Conservation (phyloP, 2,888 invertebrate genomes). For the Thera britannica region DNA sequence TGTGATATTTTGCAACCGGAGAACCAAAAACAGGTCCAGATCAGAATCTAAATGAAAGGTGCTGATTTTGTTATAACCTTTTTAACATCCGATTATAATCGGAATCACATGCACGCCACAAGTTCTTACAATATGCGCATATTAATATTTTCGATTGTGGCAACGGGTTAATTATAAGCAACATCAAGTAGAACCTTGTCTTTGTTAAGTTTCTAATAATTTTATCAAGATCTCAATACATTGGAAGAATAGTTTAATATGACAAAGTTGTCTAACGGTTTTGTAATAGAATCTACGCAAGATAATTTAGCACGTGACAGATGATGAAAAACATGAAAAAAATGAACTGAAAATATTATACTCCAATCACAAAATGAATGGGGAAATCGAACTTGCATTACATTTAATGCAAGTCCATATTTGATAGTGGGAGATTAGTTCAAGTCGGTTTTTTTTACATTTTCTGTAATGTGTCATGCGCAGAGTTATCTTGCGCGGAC, state of each 20-base stretch:
- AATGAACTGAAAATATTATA: too few relatives aligned
- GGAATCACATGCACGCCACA: conserved; percentile 41
- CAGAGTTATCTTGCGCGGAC: too few relatives aligned
- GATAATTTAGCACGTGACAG: too few relatives aligned
- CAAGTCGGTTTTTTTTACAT: too few relatives aligned
- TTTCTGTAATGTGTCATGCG: too few relatives aligned
- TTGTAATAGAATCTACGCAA: conserved; percentile 1
- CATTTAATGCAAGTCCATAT: too few relatives aligned
- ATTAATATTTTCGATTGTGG: conserved; percentile 58
- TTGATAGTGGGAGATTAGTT: too few relatives aligned
- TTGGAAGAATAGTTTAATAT: conserved; percentile 14
- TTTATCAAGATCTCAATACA: conserved; percentile 13
- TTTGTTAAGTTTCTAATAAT: conserved; percentile 7
- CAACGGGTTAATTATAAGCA: conserved; percentile 51
- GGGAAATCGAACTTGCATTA: too few relatives aligned
- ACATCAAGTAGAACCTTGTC: conserved; percentile 33
- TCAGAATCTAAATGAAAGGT: conserved; percentile 41
- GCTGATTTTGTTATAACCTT: conserved; percentile 48
- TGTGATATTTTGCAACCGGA: conserved; percentile 36
- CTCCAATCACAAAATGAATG: too few relatives aligned
- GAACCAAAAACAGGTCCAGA: conserved; percentile 37
- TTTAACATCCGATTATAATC: conserved; percentile 45
- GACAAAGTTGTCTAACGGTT: conserved; percentile 38
- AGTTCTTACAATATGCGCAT: conserved; percentile 65
- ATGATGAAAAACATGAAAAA: too few relatives aligned